Percentiles rank a stretch among this genome's conserved stretches.
Evolutionary conservation across 2,797 vertebrate genomes (phyloP).

Genomic region (Rhinophrynus dorsalis): DNA sequence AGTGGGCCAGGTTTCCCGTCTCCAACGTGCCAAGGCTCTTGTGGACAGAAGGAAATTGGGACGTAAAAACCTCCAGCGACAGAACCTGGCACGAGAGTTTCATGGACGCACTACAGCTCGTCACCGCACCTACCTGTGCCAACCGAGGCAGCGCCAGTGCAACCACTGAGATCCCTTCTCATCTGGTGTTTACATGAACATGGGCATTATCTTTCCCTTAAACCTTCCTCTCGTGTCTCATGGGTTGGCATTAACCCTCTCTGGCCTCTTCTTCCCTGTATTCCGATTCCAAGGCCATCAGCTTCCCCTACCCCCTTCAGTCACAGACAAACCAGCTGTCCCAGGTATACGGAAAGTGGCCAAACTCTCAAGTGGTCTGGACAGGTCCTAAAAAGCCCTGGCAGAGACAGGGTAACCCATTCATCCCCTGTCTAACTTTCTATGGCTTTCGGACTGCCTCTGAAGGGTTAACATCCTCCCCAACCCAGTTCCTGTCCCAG

Average conservation of each 20-base stretch:
- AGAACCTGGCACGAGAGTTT: slow-evolving; percentile 87
- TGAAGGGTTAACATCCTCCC: neutral
- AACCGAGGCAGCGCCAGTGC: slow-evolving; percentile 91
- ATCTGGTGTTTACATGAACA: slow-evolving; percentile 16
- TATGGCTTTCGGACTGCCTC: neutral
- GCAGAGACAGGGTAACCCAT: neutral
- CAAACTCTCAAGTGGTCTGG: neutral
- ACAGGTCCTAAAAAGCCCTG: neutral
- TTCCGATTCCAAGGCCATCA: slow-evolving; percentile 8
- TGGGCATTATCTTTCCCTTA: slow-evolving; percentile 49
- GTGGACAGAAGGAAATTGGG: slow-evolving; percentile 81
- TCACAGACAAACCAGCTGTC: neutral
- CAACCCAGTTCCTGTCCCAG: no score
- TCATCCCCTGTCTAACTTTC: neutral
- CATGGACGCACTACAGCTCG: slow-evolving; percentile 72
- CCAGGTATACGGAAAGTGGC: neutral
- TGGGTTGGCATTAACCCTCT: slow-evolving; percentile 12
- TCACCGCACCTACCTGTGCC: slow-evolving; percentile 84
- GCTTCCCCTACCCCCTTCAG: neutral
- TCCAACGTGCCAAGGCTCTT: slow-evolving; percentile 85
- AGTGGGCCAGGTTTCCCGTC: slow-evolving; percentile 81
- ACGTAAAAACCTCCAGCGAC: slow-evolving; percentile 87
- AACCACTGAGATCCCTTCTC: slow-evolving; percentile 78
- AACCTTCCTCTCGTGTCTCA: slow-evolving; percentile 39
- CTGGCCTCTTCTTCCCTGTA: slow-evolving; percentile 22